These are phyloP conservation scores for Eupithecia inturbata DNA, from an alignment of 2,888 invertebrate species.

Conservation along the genomic window DNA sequence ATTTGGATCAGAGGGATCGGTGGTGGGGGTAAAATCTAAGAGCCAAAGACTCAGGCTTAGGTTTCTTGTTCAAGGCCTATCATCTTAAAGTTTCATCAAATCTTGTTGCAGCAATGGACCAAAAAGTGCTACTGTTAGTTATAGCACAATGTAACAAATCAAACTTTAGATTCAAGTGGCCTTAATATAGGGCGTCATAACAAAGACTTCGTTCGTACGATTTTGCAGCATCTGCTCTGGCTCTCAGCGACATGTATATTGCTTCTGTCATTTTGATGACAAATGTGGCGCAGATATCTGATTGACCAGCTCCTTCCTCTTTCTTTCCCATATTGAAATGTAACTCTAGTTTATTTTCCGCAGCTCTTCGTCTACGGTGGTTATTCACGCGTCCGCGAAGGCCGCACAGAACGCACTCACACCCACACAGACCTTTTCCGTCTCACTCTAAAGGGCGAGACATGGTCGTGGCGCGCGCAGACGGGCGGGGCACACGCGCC, in stretches of 20 bases:
- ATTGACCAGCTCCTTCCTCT: background rate
- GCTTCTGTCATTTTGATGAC: background rate
- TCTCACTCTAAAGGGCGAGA: slow-evolving; percentile 48
- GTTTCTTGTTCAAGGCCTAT: too few species aligned
- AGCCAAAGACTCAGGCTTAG: too few species aligned
- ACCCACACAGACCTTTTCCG: slow-evolving; percentile 79
- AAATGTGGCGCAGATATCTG: background rate
- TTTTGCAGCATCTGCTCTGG: too few species aligned
- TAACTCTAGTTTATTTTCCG: background rate
- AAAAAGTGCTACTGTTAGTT: too few species aligned
- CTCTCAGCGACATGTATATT: background rate
- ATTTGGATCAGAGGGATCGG: too few species aligned
- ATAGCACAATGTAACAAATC: too few species aligned
- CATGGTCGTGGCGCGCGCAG: slow-evolving; percentile 62
- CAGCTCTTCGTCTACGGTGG: slow-evolving; percentile 78
- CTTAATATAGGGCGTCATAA: too few species aligned
- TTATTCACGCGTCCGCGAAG: slow-evolving; percentile 73
- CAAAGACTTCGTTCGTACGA: too few species aligned
- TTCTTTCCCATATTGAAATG: background rate
- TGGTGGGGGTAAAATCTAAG: too few species aligned
- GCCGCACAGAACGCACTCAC: slow-evolving; percentile 67
- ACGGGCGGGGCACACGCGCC: slow-evolving; percentile 77
- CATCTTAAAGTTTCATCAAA: too few species aligned
- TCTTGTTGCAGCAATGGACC: too few species aligned
- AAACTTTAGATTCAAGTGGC: too few species aligned